Conservation (phyloP, 2,113 vertebrate genomes). For the Sus scrofa region T2T-Sscrofa CM000816.6:79407501-79408000, state of each 20-base stretch:
- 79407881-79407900: neutral
- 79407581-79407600: too few relatives aligned
- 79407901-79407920: neutral
- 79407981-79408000: neutral
- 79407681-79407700: neutral
- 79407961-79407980: slow-evolving; percentile 4
- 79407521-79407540: too few relatives aligned
- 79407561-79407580: too few relatives aligned
- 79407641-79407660: neutral
- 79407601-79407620: too few relatives aligned
- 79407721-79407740: neutral
- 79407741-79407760: neutral
- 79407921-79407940: neutral
- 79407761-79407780: slow-evolving; percentile 16
- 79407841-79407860: neutral
- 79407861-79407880: neutral
- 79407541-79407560: too few relatives aligned
- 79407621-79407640: neutral
- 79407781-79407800: neutral
- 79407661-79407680: neutral
- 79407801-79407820: neutral
- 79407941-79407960: neutral
- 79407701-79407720: neutral
- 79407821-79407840: neutral
- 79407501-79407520: neutral